Evolutionary conservation across 2,888 invertebrate genomes (phyloP).

Genomic region (Andrena minutula): DNA sequence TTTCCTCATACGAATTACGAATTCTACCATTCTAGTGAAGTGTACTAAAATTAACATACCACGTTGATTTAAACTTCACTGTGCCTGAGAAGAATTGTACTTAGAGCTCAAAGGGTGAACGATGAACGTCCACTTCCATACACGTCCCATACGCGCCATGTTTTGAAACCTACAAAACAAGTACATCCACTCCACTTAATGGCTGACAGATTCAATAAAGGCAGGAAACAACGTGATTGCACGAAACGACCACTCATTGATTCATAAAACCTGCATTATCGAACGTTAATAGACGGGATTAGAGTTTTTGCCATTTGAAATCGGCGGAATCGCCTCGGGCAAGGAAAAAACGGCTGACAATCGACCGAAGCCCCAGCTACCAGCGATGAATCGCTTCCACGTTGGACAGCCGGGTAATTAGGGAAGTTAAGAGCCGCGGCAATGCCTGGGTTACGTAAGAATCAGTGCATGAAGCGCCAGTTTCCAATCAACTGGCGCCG

Average conservation of each 20-base stretch:
- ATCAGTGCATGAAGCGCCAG: slow-evolving; percentile 71
- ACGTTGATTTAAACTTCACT: too few species aligned
- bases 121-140: not conserved
- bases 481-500: slow-evolving; percentile 67
- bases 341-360: slow-evolving; percentile 37
- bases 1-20: too few species aligned
- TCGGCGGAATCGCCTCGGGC: slow-evolving; percentile 11
- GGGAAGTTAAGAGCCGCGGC: slow-evolving; percentile 63
- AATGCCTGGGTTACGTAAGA: slow-evolving; percentile 66
- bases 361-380: slow-evolving; percentile 36
- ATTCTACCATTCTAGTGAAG: too few species aligned
- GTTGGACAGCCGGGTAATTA: slow-evolving; percentile 65
- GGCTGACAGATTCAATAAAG: not conserved
- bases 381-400: slow-evolving; percentile 47
- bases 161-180: not conserved
- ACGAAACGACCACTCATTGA: not conserved
- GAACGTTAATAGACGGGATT: slow-evolving; percentile 3
- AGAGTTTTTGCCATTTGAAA: not conserved
- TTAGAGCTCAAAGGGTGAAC: too few species aligned
- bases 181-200: not conserved
- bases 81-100: too few species aligned
- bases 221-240: not conserved
- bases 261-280: not conserved
- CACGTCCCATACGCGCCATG: not conserved
- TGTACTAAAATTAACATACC: too few species aligned